These are phyloP conservation scores for Zaprionus lineosus DNA, from an alignment of 2,888 invertebrate species.

Conservation along the genomic window DNA sequence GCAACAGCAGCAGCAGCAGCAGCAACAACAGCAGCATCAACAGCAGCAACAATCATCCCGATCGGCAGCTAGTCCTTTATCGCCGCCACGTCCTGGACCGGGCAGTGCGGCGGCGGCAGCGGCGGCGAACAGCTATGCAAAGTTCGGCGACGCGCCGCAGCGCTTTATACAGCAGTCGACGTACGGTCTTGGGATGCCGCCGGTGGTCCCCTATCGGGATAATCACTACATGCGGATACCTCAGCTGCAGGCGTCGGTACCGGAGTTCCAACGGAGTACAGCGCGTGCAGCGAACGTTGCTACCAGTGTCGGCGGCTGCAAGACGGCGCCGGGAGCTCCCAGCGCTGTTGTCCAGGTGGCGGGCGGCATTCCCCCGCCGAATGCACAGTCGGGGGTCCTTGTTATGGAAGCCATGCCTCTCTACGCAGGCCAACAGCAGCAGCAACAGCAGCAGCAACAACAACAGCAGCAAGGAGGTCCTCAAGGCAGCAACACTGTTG, in stretches of 20 bases:
- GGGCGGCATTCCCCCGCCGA: conserved; percentile 61
- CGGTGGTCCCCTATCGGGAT: conserved; percentile 81
- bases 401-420: conserved; percentile 70
- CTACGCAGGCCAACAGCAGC: conserved; percentile 52
- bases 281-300: conserved; percentile 68
- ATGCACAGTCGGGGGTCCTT: conserved; percentile 55
- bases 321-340: conserved; percentile 42
- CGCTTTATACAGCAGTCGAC: conserved; percentile 82
- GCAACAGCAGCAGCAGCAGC: conserved; percentile 71
- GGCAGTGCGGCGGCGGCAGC: conserved; percentile 79
- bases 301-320: conserved; percentile 52
- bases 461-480: conserved; percentile 3
- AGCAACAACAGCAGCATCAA: conserved; percentile 67
- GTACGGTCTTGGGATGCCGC: conserved; percentile 81
- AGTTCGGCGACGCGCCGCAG: conserved; percentile 81
- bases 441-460: conserved; percentile 43
- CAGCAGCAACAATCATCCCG: conserved; percentile 79
- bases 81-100: conserved; percentile 81
- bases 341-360: conserved; percentile 64
- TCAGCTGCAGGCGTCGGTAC: conserved; percentile 77
- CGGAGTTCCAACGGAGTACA: conserved; percentile 78
- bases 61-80: conserved; percentile 82
- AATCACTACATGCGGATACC: conserved; percentile 82
- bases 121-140: conserved; percentile 80
- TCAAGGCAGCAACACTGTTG: conserved; percentile 14